phyloP scores from a whole-genome alignment of 2,888 invertebrate genomes.

The Xestia ashworthii region DNA sequence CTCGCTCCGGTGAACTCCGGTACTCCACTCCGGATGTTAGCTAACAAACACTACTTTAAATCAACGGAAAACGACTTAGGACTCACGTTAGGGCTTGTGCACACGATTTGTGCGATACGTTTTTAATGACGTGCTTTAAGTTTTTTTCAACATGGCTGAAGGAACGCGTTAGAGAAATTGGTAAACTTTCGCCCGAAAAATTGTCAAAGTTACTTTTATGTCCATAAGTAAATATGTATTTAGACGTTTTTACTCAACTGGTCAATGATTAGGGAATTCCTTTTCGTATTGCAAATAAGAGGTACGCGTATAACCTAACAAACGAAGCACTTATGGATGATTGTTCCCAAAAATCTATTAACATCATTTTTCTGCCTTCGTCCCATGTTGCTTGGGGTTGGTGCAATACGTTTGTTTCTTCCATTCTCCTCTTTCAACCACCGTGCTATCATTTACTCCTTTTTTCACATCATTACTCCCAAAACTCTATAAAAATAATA shows the following conservation, averaged over 20 bases:
- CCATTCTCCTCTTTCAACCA: too few species aligned
- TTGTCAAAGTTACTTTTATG: too few species aligned
- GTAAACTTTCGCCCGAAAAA: background rate
- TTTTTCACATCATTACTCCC: too few species aligned
- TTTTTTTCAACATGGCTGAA: background rate
- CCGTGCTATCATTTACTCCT: too few species aligned
- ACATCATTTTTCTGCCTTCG: too few species aligned
- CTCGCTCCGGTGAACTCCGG: conserved; percentile 63
- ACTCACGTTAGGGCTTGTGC: conserved; percentile 66
- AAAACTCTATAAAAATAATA: background rate
- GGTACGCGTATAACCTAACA: background rate
- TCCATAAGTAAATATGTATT: background rate
- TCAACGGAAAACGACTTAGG: conserved; percentile 78
- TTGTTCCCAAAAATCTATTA: background rate
- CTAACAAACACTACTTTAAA: conserved; percentile 82
- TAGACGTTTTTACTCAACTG: background rate
- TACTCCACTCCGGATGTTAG: conserved; percentile 78
- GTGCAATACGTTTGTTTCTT: too few species aligned
- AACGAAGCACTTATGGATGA: background rate
- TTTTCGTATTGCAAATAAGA: background rate
- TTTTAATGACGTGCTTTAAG: conserved; percentile 18
- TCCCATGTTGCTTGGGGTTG: too few species aligned
- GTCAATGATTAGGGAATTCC: background rate
- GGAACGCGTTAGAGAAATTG: background rate
- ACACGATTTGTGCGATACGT: conserved; percentile 53